Percentiles rank a stretch among this genome's conserved stretches.
phyloP scores from a whole-genome alignment of 2,888 invertebrate species.

The Drosophila falleni region DNA sequence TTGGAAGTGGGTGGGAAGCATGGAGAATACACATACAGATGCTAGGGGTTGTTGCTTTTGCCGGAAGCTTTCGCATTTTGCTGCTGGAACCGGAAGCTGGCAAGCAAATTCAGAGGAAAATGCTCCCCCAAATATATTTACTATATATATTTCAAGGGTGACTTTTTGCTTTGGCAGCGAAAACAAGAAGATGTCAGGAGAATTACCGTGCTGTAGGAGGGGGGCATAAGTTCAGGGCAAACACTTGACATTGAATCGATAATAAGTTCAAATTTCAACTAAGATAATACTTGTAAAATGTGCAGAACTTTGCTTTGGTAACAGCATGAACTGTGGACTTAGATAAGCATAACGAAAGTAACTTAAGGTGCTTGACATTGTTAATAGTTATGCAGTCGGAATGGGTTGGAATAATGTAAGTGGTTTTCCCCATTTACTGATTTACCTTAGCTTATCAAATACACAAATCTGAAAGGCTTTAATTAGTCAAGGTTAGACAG shows the following conservation, averaged over 20 bases:
- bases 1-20: constrained; percentile 59
- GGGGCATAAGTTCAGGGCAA: constrained; percentile 60
- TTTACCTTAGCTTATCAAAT: constrained; percentile 3
- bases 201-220: not conserved
- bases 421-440: constrained; percentile 2
- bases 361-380: constrained; percentile 2
- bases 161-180: constrained; percentile 37
- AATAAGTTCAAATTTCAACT: constrained; percentile 63
- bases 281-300: constrained; percentile 41
- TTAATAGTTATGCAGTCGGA: not conserved
- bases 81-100: constrained; percentile 58
- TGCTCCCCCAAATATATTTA: constrained; percentile 12
- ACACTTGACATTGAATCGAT: constrained; percentile 78
- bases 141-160: constrained; percentile 43
- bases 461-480: not conserved
- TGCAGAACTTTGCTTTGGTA: constrained; percentile 30
- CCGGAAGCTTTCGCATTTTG: constrained; percentile 57
- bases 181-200: constrained; percentile 10
- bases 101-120: constrained; percentile 41
- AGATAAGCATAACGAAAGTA: not conserved
- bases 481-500: constrained; percentile 13
- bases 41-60: constrained; percentile 24
- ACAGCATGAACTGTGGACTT: not conserved
- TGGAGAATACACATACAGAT: not conserved
- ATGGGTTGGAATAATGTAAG: not conserved